Percentiles rank a stretch among this genome's conserved stretches.
phyloP scores from a whole-genome alignment of 2,113 vertebrate species.

The Sphaerodactylus townsendi region DNA sequence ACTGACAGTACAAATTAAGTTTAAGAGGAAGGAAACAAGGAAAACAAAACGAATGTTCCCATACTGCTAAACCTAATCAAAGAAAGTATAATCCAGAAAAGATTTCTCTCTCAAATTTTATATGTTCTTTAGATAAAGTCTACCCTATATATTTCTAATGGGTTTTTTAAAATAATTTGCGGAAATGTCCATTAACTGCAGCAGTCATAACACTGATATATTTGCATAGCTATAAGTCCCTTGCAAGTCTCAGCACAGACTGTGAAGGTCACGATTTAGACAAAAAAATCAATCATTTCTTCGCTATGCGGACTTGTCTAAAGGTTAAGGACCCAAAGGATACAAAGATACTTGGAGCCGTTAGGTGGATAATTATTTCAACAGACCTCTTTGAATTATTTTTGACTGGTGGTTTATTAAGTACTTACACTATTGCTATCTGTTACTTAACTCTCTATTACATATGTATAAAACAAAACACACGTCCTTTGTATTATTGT shows the following conservation, averaged over 20 bases:
- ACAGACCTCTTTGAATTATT: slow-evolving; percentile 35
- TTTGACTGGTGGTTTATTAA: slow-evolving; percentile 56
- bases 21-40: background rate
- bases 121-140: background rate
- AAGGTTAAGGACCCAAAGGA: slow-evolving; percentile 77
- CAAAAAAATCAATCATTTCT: slow-evolving; percentile 72
- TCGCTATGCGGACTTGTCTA: slow-evolving; percentile 64
- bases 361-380: slow-evolving; percentile 60
- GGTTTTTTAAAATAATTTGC: slow-evolving; percentile 8
- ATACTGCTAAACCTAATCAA: fast-evolving
- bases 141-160: background rate
- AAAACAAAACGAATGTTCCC: background rate
- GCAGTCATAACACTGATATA: background rate
- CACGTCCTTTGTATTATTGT: background rate
- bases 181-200: background rate
- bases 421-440: slow-evolving; percentile 28
- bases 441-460: slow-evolving; percentile 55
- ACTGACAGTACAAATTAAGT: background rate
- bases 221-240: slow-evolving; percentile 11
- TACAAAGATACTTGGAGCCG: slow-evolving; percentile 63
- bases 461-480: slow-evolving; percentile 4
- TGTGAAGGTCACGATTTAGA: slow-evolving; percentile 75
- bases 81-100: background rate
- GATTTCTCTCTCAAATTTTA: slow-evolving; percentile 16
- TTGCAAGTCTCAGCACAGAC: background rate